These are phyloP conservation scores for Mylabris sibirica DNA, from an alignment of 2,888 invertebrate genomes.

Conservation along the genomic window DNA sequence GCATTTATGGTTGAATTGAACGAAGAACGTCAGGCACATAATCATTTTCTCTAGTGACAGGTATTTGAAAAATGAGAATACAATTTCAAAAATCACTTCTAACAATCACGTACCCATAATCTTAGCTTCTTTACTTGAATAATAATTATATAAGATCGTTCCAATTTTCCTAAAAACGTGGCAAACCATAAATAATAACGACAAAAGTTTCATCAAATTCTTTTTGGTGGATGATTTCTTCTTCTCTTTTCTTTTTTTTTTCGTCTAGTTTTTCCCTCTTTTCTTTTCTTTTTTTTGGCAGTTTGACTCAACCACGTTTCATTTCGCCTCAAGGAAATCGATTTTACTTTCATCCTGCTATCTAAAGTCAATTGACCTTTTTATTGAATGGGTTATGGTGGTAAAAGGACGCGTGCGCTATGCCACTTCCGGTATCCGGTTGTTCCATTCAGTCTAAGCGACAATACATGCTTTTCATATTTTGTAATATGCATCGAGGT, in stretches of 20 bases:
- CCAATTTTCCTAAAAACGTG: slow-evolving; percentile 29
- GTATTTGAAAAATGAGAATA: slow-evolving; percentile 35
- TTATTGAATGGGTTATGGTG: slow-evolving; percentile 52
- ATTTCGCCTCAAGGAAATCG: slow-evolving; percentile 51
- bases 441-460: slow-evolving; percentile 33
- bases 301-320: slow-evolving; percentile 45
- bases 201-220: slow-evolving; percentile 44
- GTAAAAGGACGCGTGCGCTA: slow-evolving; percentile 40
- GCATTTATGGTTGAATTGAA: slow-evolving; percentile 16
- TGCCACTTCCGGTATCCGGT: slow-evolving; percentile 38
- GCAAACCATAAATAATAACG: slow-evolving; percentile 40
- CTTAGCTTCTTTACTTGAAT: slow-evolving; percentile 35
- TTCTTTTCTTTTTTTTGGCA: slow-evolving; percentile 24
- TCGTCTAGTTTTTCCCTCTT: background rate
- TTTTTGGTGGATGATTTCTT: slow-evolving; percentile 27
- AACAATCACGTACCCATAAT: slow-evolving; percentile 31
- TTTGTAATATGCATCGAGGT: slow-evolving; percentile 7
- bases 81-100: slow-evolving; percentile 38
- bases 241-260: background rate
- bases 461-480: slow-evolving; percentile 35
- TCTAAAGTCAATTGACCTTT: slow-evolving; percentile 54
- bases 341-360: slow-evolving; percentile 52
- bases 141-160: slow-evolving; percentile 30
- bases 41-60: slow-evolving; percentile 30
- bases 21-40: slow-evolving; percentile 20